Percentiles rank a stretch among this genome's conserved stretches.
Conservation (phyloP, 1,140 invertebrate species). For the Aethina tumida region DNA sequence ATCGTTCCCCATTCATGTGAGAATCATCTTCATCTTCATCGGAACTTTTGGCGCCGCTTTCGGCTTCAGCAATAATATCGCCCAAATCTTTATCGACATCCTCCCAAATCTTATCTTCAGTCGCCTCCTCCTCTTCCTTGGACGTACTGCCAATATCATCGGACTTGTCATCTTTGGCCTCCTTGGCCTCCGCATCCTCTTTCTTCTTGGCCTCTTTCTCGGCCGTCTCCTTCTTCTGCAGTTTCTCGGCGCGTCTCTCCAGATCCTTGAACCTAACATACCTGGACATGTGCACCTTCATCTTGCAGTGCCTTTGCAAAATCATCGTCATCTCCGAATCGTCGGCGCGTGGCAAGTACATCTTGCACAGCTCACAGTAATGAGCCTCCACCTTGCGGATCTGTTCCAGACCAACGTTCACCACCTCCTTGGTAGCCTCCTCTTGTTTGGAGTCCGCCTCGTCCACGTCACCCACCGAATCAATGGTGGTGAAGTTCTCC, state of each 20-base stretch:
- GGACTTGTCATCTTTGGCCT: conserved; percentile 17
- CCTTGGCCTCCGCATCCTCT: conserved; percentile 11
- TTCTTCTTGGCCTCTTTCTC: conserved; percentile 25
- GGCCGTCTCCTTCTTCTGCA: conserved; percentile 43
- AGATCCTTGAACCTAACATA: conserved; percentile 61
- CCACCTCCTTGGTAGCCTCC: conserved; percentile 41
- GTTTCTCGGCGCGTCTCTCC: conserved; percentile 54
- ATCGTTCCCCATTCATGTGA: conserved; percentile 38
- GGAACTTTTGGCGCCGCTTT: conserved; percentile 53
- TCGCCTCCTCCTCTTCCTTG: conserved; percentile 38
- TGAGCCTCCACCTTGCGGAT: conserved; percentile 64
- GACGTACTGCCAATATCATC: conserved; percentile 18
- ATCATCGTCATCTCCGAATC: conserved; percentile 45
- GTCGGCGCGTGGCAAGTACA: conserved; percentile 53
- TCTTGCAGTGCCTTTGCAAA: conserved; percentile 57
- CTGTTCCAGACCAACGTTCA: conserved; percentile 65
- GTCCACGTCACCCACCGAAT: conserved; percentile 75
- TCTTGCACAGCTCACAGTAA: conserved; percentile 64
- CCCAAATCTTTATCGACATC: conserved; percentile 66
- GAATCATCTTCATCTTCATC: conserved; percentile 60
- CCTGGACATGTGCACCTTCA: conserved; percentile 57
- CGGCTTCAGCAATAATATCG: conserved; percentile 54
- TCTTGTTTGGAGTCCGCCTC: conserved; percentile 47
- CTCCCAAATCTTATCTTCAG: conserved; percentile 59
- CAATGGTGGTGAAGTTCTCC: conserved; percentile 73